A percentile compares a stretch with the other conserved stretches of the same genome.
Conservation (phyloP, 2,888 invertebrate species). For the Rosalia funebris region DNA sequence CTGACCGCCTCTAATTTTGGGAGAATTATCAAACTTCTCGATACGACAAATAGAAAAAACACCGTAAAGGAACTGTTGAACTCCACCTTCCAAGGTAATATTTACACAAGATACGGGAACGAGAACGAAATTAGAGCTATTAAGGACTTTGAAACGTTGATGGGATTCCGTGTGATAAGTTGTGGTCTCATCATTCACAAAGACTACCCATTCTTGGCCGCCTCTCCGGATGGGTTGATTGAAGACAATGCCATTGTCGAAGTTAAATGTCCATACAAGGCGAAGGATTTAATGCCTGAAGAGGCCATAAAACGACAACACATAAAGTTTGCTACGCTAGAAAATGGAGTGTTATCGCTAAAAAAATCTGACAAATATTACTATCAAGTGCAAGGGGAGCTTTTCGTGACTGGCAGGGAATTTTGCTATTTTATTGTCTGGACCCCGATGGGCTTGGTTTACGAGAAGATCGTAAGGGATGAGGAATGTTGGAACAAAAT, state of each 20-base stretch:
- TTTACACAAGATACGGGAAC: conserved; percentile 46
- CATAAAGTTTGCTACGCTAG: conserved; percentile 41
- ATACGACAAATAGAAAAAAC: conserved; percentile 42
- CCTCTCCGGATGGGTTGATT: conserved; percentile 49
- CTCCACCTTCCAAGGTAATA: conserved; percentile 45
- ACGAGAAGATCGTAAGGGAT: conserved; percentile 45
- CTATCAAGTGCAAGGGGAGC: conserved; percentile 51
- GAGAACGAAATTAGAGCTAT: conserved; percentile 46
- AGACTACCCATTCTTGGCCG: conserved; percentile 46
- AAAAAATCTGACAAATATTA: conserved; percentile 48
- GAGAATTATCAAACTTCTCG: conserved; percentile 44
- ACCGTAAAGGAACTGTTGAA: conserved; percentile 42
- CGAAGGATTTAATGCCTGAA: conserved; percentile 38
- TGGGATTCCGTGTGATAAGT: conserved; percentile 35
- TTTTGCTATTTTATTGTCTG: conserved; percentile 50
- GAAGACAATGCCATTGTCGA: conserved; percentile 45
- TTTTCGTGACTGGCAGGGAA: conserved; percentile 43
- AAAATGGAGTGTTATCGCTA: conserved; percentile 36
- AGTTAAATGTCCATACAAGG: conserved; percentile 51
- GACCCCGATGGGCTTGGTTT: conserved; percentile 45
- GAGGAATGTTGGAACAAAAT: conserved; percentile 44
- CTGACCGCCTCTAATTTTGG: conserved; percentile 55
- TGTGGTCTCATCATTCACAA: conserved; percentile 47
- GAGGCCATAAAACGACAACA: conserved; percentile 43
- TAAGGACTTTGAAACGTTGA: conserved; percentile 39